phyloP scores from a whole-genome alignment of 2,888 invertebrate species.

The Andrena camellia region DNA sequence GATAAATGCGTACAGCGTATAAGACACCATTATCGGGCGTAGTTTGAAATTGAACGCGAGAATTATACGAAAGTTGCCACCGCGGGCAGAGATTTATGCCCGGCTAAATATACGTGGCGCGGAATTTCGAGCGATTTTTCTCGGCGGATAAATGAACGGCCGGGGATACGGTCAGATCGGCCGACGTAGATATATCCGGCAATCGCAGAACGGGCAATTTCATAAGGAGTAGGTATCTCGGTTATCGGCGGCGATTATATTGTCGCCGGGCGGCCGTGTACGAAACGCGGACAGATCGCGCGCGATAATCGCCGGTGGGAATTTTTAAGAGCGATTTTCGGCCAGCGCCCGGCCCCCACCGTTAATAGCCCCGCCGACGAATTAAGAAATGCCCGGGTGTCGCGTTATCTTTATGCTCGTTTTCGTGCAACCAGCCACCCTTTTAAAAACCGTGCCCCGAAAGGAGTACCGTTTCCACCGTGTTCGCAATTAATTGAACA shows the following conservation, averaged over 20 bases:
- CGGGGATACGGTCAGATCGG: constrained; percentile 12
- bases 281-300: constrained; percentile 67
- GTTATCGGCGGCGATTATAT: constrained; percentile 65
- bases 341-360: constrained; percentile 15
- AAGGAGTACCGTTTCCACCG: constrained; percentile 24
- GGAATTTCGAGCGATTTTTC: constrained; percentile 45
- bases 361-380: constrained; percentile 64
- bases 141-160: constrained; percentile 40
- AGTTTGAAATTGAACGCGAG: constrained; percentile 31
- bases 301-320: constrained; percentile 64
- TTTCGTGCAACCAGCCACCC: constrained; percentile 31
- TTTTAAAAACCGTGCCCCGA: constrained; percentile 29
- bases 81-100: constrained; percentile 24
- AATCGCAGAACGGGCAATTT: constrained; percentile 63
- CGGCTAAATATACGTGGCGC: constrained; percentile 30
- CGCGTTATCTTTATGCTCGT: constrained; percentile 59
- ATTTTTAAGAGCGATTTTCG: constrained; percentile 67
- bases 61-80: constrained; percentile 31
- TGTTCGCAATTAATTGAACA: constrained; percentile 45
- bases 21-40: not conserved
- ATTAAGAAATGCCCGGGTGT: constrained; percentile 63
- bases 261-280: constrained; percentile 41
- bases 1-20: constrained; percentile 28
- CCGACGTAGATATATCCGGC: constrained; percentile 42
- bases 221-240: constrained; percentile 42